phyloP scores from a whole-genome alignment of 2,888 invertebrate genomes.

The Colletes collaris region DNA sequence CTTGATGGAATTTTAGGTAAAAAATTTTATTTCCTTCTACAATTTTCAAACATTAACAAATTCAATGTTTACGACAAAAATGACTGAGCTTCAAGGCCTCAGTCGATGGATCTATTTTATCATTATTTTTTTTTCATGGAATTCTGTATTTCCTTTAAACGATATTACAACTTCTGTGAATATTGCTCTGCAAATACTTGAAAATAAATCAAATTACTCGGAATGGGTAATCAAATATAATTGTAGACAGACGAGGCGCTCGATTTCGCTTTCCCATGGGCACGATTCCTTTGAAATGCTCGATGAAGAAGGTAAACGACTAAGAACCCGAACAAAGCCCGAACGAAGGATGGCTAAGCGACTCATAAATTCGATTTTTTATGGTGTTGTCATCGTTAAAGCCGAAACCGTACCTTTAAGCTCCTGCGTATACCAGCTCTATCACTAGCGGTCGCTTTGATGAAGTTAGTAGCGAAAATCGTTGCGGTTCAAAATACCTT shows the following conservation, averaged over 20 bases:
- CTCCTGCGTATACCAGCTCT: constrained; percentile 18
- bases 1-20: too few relatives aligned
- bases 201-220: background rate
- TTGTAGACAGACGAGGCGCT: background rate
- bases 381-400: constrained; percentile 72
- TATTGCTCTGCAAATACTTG: too few relatives aligned
- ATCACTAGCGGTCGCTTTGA: constrained; percentile 56
- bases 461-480: constrained; percentile 44
- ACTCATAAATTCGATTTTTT: constrained; percentile 76
- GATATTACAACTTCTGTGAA: too few relatives aligned
- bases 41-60: too few relatives aligned
- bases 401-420: constrained; percentile 37
- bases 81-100: too few relatives aligned
- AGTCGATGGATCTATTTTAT: too few relatives aligned
- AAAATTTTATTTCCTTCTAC: too few relatives aligned
- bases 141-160: too few relatives aligned
- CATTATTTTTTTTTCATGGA: too few relatives aligned
- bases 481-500: constrained; percentile 20
- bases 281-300: background rate
- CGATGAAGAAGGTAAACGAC: background rate
- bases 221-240: background rate
- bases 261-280: background rate
- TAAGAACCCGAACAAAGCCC: constrained; percentile 28
- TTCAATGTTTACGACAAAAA: too few relatives aligned
- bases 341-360: constrained; percentile 25